Evolutionary conservation across 2,888 invertebrate genomes (phyloP).

Genomic region (Drosophila setosimentum): DNA sequence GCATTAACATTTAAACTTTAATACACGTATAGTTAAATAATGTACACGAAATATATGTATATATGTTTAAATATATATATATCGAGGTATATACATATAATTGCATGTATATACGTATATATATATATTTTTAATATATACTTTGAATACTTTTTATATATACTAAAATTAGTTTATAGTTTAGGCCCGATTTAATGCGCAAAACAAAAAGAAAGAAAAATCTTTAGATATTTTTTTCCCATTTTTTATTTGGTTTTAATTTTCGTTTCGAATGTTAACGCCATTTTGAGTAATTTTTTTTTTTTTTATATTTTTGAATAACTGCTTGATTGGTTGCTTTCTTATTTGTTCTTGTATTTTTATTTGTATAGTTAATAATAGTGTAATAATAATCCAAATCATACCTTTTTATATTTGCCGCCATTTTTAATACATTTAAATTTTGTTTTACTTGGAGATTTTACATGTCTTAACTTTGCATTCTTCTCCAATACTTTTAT

Average conservation of each 20-base stretch:
- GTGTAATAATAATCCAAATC: slow-evolving; percentile 73
- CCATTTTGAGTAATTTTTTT: slow-evolving; percentile 43
- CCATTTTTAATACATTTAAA: slow-evolving; percentile 46
- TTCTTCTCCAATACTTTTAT: slow-evolving; percentile 37
- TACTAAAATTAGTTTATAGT: slow-evolving; percentile 73
- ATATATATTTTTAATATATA: slow-evolving; percentile 39
- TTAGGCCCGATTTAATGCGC: slow-evolving; percentile 66
- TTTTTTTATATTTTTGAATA: slow-evolving; percentile 27
- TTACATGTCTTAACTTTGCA: slow-evolving; percentile 42
- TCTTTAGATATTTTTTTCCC: slow-evolving; percentile 37
- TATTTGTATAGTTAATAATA: slow-evolving; percentile 68
- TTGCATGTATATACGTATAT: slow-evolving; percentile 46
- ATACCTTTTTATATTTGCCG: slow-evolving; percentile 65
- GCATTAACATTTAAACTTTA: slow-evolving; percentile 75
- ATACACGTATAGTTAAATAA: slow-evolving; percentile 80
- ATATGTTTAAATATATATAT: slow-evolving; percentile 35
- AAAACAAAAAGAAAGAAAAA: slow-evolving; percentile 40
- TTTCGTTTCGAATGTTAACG: slow-evolving; percentile 53
- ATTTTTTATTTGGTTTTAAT: slow-evolving; percentile 35
- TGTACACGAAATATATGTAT: slow-evolving; percentile 70
- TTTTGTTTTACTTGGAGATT: slow-evolving; percentile 47
- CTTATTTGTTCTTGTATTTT: slow-evolving; percentile 42
- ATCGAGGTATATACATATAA: slow-evolving; percentile 27
- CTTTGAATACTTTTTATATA: slow-evolving; percentile 53
- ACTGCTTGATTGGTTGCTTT: slow-evolving; percentile 32